Base-by-base conservation (phyloP, 2,113 vertebrate species). In the Furnarius figulus region DNA sequence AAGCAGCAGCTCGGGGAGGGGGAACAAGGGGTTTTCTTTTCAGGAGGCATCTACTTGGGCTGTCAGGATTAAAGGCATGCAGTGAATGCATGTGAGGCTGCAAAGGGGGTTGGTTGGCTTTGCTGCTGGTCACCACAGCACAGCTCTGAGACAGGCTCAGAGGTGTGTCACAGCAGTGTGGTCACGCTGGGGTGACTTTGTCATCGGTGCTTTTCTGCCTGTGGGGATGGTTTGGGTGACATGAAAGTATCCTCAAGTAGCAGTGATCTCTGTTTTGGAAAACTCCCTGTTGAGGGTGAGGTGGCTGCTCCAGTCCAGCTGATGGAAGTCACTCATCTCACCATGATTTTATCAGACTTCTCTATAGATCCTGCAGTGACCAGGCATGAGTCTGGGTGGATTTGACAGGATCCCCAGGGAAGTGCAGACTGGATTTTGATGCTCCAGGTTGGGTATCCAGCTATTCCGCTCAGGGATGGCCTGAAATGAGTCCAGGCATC, bases 41-140 rank as follows among this genome's bases (percentile, higher is more conserved):
- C 78, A 95, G 78, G 47, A 79, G 83, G 77, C 96, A 91, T 95
- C 93, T 93, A 90, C 46, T 79, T 9, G 70, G 62, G 58, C 92
- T 96, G 86, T 90, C 88, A 82, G 83, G 83, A 97, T 92, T 94
- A 90, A 89, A 92, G n/a, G 68, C 81, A 79, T 7, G 24, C 61
- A 59, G 55, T 2, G 80, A 85, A 95, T 65, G 46, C 73, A 24
- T 68, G 46, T 72, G 88, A 88, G 55, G 76, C 65, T 86, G 79
- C 61, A 77, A 68, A 74, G 59, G n/a, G 90, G n/a, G n/a, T n/a
- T n/a, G n/a, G n/a, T n/a, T n/a, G 55, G 67, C 47, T 90, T 74
- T 74, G 33, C 82, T 65, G 85, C 85, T 33, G 44, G 33, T 49
- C 52, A 88, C 30, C 55, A 37, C 62, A 31, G 61, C 50, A 53